phyloP scores from a whole-genome alignment of 2,797 vertebrate genomes.

The Perdix hodgsoniae region DNA sequence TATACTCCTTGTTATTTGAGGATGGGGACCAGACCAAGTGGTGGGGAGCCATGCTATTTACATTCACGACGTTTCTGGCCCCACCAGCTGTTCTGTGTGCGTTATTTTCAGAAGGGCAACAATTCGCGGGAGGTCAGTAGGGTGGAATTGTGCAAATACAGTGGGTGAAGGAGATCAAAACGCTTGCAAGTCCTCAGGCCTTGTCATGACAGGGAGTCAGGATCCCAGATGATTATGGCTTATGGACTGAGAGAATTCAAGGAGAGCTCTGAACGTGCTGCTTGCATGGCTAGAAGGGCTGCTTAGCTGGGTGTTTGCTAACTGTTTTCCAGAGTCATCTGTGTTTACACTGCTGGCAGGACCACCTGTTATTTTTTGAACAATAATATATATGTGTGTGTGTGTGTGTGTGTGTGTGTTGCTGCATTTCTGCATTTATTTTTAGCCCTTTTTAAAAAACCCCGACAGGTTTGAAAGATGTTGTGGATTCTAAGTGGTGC shows the following conservation, averaged over 20 bases:
- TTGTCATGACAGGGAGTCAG: not conserved
- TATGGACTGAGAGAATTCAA: not conserved
- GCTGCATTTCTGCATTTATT: slow-evolving; percentile 69
- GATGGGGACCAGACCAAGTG: not conserved
- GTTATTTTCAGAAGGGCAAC: slow-evolving; percentile 80
- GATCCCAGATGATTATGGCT: slow-evolving; percentile 18
- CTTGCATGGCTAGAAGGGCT: not conserved
- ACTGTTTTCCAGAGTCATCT: slow-evolving; percentile 25
- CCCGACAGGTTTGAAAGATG: slow-evolving; percentile 52
- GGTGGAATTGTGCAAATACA: slow-evolving; percentile 68
- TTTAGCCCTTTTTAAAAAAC: slow-evolving; percentile 60
- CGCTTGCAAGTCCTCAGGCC: not conserved
- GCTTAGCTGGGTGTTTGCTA: not conserved
- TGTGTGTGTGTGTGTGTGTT: not conserved
- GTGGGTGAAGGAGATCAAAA: slow-evolving; percentile 44
- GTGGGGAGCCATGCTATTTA: slow-evolving; percentile 60
- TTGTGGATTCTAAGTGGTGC: slow-evolving; percentile 53
- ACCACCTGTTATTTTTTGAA: slow-evolving; percentile 59
- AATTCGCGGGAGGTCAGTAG: slow-evolving; percentile 64
- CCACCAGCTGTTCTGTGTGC: slow-evolving; percentile 71
- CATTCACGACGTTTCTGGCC: slow-evolving; percentile 66
- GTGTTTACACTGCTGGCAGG: slow-evolving; percentile 32
- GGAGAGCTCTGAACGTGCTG: not conserved
- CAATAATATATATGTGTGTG: not conserved
- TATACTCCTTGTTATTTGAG: not conserved